These are phyloP conservation scores for Furcifer pardalis DNA, from an alignment of 2,797 vertebrate species.

Conservation along the genomic window DNA sequence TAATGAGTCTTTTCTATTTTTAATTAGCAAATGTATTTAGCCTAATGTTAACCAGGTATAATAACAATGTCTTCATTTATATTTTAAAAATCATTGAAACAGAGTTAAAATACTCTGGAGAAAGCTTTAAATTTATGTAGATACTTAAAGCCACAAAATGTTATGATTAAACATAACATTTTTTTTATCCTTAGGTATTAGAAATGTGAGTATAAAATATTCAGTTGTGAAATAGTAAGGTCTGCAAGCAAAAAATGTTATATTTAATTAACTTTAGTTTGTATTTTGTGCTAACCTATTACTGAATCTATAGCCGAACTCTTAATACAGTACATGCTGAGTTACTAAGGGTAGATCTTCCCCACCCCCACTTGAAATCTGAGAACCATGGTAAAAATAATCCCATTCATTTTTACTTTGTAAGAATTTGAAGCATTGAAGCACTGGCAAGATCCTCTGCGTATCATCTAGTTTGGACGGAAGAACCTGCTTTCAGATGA, in stretches of 20 bases:
- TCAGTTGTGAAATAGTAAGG: slow-evolving; percentile 52
- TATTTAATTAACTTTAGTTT: slow-evolving; percentile 52
- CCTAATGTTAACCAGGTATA: neutral
- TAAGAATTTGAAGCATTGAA: slow-evolving; percentile 58
- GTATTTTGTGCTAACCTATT: slow-evolving; percentile 60
- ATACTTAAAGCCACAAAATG: slow-evolving; percentile 51
- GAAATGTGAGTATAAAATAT: slow-evolving; percentile 44
- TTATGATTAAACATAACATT: slow-evolving; percentile 50
- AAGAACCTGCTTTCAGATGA: slow-evolving; percentile 60
- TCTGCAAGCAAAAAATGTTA: slow-evolving; percentile 25
- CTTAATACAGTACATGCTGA: slow-evolving; percentile 36
- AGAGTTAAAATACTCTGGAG: neutral
- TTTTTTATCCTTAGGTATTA: slow-evolving; percentile 49
- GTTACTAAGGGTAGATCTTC: slow-evolving; percentile 63
- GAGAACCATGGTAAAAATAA: slow-evolving; percentile 65
- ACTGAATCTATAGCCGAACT: slow-evolving; percentile 59
- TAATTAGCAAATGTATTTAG: too few relatives aligned
- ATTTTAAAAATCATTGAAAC: neutral
- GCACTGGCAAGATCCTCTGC: slow-evolving; percentile 57
- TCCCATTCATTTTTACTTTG: slow-evolving; percentile 66
- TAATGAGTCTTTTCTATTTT: too few relatives aligned
- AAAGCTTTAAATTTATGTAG: slow-evolving; percentile 46
- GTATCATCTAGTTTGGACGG: slow-evolving; percentile 45
- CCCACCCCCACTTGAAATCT: slow-evolving; percentile 58
- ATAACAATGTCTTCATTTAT: neutral